Evolutionary conservation across 1,140 invertebrate species (phyloP), one percentile per base, ranked within the genome.

Genomic region (Lucilia cuprina): DNA sequence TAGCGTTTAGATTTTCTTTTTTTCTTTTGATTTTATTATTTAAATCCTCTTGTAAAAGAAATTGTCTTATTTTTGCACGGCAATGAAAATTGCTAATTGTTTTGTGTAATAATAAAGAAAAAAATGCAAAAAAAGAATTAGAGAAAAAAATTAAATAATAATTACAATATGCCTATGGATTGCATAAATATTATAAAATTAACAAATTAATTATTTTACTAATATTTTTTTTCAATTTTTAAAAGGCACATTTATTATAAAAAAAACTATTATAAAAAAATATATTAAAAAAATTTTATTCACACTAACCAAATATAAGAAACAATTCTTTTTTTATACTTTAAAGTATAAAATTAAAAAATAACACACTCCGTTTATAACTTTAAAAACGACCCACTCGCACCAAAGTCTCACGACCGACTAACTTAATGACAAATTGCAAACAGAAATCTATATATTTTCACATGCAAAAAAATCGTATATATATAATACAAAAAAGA

Each of bases 371-470:
- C 77, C 77, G 41, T 80, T 80, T 80, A 49, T 2, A 17, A 47
- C 34, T 78, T 49, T 21, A 25, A 50, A 12, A 80, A 80, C 77
- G 77, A 80, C 41, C 77, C 77, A 80, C 77, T 80, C 77, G 77
- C 41, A 49, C 77, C 77, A 80, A 49, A 49, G 77, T 80, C 77
- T 80, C 77, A 80, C 77, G 77, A 80, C 77, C 77, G 77, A 80
- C 77, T 80, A 49, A 80, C 41, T 80, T 5, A 49, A 50, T 80
- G 77, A 80, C 77, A 19, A 80, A 80, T 9, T 80, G 19, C 19
- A 80, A 80, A 80, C 35, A 30, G 19, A 49, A 80, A 78, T 80
- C 41, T 49, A 47, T 78, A 60, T 17, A 80, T 49, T 41, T 80
- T 80, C 14, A 80, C 77, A 49, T 80, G 77, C 77, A 50, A 80